Evolutionary conservation across 2,113 vertebrate species (phyloP).

Genomic region (Mormoops blainvillei): DNA sequence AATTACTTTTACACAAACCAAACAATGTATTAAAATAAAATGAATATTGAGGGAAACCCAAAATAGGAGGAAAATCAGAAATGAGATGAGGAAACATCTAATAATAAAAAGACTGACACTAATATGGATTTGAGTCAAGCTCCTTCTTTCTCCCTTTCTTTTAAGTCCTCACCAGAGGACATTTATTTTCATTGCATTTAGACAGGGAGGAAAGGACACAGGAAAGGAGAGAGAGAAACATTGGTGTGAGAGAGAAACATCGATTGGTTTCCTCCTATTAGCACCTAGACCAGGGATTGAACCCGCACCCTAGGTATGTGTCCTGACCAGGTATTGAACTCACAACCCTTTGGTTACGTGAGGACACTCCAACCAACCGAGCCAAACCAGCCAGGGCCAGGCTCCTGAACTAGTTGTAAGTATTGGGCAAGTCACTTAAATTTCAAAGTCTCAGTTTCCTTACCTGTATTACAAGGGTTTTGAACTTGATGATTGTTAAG

Average conservation of each 20-base stretch:
- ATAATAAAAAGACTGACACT: neutral
- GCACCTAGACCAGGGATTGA: neutral
- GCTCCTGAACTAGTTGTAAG: neutral
- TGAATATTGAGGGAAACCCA: neutral
- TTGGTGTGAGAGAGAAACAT: neutral
- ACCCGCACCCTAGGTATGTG: neutral
- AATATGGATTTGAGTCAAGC: neutral
- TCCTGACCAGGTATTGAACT: too few species aligned
- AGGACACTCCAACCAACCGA: too few species aligned
- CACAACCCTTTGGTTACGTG: too few species aligned
- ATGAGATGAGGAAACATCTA: neutral
- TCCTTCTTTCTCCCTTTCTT: neutral
- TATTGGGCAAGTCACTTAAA: neutral
- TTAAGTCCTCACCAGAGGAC: too few species aligned
- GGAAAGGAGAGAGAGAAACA: too few species aligned
- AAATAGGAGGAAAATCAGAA: neutral
- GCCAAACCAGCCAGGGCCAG: too few species aligned
- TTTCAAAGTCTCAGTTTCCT: neutral
- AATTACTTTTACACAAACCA: neutral
- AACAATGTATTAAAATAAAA: slow-evolving; percentile 2
- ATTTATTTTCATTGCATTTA: too few species aligned
- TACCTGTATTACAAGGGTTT: neutral
- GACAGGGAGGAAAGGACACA: too few species aligned
- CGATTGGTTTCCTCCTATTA: neutral
- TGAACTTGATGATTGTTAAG: neutral